Evolutionary conservation across 92 coral and sea anemone genomes (phyloP), one percentile per base, ranked within the genome.

Genomic region (Siderastrea siderea): DNA sequence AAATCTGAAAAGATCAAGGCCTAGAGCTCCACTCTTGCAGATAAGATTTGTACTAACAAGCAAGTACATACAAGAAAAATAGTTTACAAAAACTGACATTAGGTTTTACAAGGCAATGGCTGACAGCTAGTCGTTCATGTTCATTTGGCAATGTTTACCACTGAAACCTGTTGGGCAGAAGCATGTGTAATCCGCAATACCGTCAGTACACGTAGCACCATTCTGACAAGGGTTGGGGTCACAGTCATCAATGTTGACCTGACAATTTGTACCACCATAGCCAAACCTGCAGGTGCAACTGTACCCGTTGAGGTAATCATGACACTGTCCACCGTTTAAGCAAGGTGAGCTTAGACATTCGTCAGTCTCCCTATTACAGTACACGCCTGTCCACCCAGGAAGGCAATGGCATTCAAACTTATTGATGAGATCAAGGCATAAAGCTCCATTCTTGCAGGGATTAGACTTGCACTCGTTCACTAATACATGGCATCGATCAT

Each of bases 271-370:
- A 4, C 99, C 99, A 65, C 49, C 79, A 75, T 84, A 96, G 15
- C 95, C 99, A 7, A 4, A 49, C 15, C 4, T 3, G 67, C 99
- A 96, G 5, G 75, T 84, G 68, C 98, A 94, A 5, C 53, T 84
- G 92, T 95, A 93, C 15, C 50, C 62, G 58, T 72, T 87, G 17
- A 74, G n/a, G 45, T 16, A 43, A 58, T 95, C 89, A 65, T 82
- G 87, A 57, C 98, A 95, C 77, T 95, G 98, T 14, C 98, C 98
- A 14, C 92, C 91, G 79, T 95, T 86, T 49, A 62, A 53, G 80
- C 98, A 95, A 1, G 96, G 96, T 6, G 1, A 3, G 69, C 84
- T 85, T 47, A 1, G 8, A 55, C 89, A 85, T 85, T 85, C 89
- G 67, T 85, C 77, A 6, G 77, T 85, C 3, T 66, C 68, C 1